Base-by-base conservation (phyloP, 2,888 invertebrate species). In the Nycteola revayana region DNA sequence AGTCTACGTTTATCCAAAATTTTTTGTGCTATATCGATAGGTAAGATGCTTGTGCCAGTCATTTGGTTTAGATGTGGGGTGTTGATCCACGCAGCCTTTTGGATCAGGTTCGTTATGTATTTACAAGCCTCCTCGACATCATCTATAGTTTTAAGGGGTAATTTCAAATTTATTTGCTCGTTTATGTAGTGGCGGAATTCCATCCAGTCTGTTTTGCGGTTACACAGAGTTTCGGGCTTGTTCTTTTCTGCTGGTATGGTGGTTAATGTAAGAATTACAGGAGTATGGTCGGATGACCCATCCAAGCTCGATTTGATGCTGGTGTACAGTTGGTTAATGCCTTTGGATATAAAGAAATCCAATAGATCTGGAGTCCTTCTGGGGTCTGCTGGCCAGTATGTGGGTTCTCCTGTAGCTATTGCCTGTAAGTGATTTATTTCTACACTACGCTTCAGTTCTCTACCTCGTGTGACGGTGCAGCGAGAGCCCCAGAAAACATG, bases 351-450 rank as follows among this genome's bases (percentile, higher is more conserved):
- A 11, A 34, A 20, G 9, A 28, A 37, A 7, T 32, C 32, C 8
- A 37, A 11, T 7, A 31, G 18, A 25, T 37, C 32, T 0, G 36
- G 32, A 17, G 4, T 10, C 17, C 25, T 37, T 8, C 25, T 32
- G 2, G 14, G 5, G 5, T 14, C 14, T 14, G 14, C 5, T 14
- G 14, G 14, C 14, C 14, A 14, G 5, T 32, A 21, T 0, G 24
- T 9, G 1, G 32, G 36, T 22, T 32, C 14, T 6, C 21, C 7
- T 11, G 32, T 21, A 9, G n/a, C n/a, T n/a, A n/a, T n/a, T n/a
- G n/a, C n/a, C n/a, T n/a, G n/a, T n/a, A n/a, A n/a, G n/a, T n/a
- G n/a, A n/a, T n/a, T n/a, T n/a, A n/a, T n/a, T n/a, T n/a, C n/a
- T n/a, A n/a, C n/a, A n/a, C n/a, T n/a, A n/a, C n/a, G n/a, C n/a